phyloP scores from a whole-genome alignment of 2,113 vertebrate genomes.

The Carollia perspicillata region DNA sequence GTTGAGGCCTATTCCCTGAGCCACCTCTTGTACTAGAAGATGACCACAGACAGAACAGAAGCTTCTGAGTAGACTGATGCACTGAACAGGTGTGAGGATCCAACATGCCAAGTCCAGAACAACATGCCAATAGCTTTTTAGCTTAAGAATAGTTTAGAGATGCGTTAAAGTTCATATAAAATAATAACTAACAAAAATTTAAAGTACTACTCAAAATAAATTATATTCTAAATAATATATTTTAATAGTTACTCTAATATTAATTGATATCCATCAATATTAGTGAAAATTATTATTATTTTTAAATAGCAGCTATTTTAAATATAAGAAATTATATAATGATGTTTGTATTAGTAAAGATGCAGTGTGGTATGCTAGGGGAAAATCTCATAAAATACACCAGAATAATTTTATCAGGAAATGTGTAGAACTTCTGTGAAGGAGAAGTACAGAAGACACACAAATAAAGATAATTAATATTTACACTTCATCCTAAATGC shows the following conservation, averaged over 20 bases:
- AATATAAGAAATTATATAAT: not conserved
- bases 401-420: not conserved
- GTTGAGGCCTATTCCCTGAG: not conserved
- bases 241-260: not conserved
- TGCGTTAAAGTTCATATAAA: not conserved
- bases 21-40: not conserved
- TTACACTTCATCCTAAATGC: not conserved
- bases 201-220: not conserved
- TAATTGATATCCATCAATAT: not conserved
- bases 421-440: not conserved
- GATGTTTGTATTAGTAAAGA: not conserved
- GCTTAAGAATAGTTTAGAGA: not conserved
- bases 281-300: not conserved
- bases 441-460: not conserved
- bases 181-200: not conserved
- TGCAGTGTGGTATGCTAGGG: not conserved
- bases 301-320: not conserved
- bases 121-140: not conserved
- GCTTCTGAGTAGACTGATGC: not conserved
- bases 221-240: not conserved
- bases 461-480: not conserved
- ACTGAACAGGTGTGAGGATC: not conserved
- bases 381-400: not conserved
- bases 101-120: not conserved
- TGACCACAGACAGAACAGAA: not conserved